Evolutionary conservation across 2,888 invertebrate genomes (phyloP), one percentile per base, ranked within the genome.

Genomic region (Galerucella nymphaeae): DNA sequence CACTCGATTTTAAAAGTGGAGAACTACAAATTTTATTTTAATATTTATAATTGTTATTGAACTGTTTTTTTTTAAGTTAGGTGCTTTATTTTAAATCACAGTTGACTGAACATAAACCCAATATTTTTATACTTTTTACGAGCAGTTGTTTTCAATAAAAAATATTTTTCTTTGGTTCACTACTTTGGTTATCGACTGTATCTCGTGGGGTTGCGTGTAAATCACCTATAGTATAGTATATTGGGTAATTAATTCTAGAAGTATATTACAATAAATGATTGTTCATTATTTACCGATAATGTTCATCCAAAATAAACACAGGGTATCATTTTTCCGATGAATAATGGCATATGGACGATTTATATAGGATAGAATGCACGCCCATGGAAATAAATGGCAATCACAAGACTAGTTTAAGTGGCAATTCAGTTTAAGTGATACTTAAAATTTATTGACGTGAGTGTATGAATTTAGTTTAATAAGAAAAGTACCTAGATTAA

Each of bases 221-320:
- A 76, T 73, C 72, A 66, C 50, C 61, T 70, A 71, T 55, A n/a
- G n/a, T n/a, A n/a, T 64, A 71, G 59, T 67, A 64, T 71, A 67
- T 72, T 73, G 74, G 70, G 75, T 75, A 74, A 76, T 76, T 77
- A 74, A 77, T 78, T 75, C 73, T 75, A 76, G 77, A 75, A 77
- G 76, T 78, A 74, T 76, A 76, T 76, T 74, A 75, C 70, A 77
- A 70, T 67, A 75, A 71, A 74, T 63, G 77, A 74, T 72, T 73
- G 73, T 77, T 74, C 71, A 67, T 77, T 74, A 75, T 53, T 45
- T 45, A 58, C 57, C 70, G 63, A 55, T 74, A 76, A 73, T 70
- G 73, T 72, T 70, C 69, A 70, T 70, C 70, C 69, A 67, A 72
- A 75, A 70, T 72, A 72, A 70, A 70, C 74, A 74, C 66, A 72